These are phyloP conservation scores for Fringilla coelebs DNA, from an alignment of 2,797 vertebrate genomes.

Conservation along the genomic window DNA sequence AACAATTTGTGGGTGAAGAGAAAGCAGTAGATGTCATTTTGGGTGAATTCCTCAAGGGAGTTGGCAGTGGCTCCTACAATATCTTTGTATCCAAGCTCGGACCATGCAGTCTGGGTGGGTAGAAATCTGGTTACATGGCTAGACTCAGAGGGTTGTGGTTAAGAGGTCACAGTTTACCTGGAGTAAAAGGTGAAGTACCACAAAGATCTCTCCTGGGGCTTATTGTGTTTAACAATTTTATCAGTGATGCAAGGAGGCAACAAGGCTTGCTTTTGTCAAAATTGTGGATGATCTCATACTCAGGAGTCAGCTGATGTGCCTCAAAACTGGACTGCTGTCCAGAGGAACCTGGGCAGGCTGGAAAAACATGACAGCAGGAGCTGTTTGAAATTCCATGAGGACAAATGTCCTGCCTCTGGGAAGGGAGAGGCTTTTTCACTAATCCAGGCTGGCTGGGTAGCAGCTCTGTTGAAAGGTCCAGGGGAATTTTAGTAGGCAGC, in stretches of 20 bases:
- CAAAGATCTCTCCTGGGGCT: not conserved
- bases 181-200: not conserved
- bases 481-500: not conserved
- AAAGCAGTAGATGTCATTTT: not conserved
- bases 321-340: not conserved
- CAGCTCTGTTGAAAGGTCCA: not conserved
- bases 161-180: not conserved
- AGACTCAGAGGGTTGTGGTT: accelerated
- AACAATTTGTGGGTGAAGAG: not conserved
- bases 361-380: not conserved
- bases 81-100: not conserved
- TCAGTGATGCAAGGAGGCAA: not conserved
- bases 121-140: not conserved
- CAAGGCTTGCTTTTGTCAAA: not conserved
- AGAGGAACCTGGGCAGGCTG: not conserved
- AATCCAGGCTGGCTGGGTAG: not conserved
- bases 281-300: not conserved
- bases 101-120: not conserved
- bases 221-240: not conserved
- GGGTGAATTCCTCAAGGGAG: not conserved
- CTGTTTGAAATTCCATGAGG: not conserved
- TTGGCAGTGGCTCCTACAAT: not conserved
- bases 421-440: not conserved
- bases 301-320: not conserved
- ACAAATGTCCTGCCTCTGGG: not conserved